Evolutionary conservation across 1,140 invertebrate genomes (phyloP).

Genomic region (Megalonaias nervosa): DNA sequence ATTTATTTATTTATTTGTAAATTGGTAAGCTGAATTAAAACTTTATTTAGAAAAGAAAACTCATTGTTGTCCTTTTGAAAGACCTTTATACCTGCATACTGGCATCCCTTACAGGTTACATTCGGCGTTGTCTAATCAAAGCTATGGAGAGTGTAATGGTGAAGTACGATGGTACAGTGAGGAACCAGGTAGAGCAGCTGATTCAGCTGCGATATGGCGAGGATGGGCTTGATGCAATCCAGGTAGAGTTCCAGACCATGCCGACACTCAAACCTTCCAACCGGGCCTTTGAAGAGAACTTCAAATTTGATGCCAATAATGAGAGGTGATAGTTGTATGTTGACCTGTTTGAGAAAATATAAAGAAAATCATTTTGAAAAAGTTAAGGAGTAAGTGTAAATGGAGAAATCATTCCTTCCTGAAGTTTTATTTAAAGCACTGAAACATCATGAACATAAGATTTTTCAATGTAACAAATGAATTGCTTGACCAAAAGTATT

Average conservation of each 20-base stretch:
- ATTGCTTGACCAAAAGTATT: no score
- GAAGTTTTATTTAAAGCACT: no score
- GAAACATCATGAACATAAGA: no score
- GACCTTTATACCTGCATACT: neutral
- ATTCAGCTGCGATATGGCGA: constrained; percentile 99
- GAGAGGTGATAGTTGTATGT: constrained; percentile 76
- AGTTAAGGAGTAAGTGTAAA: no score
- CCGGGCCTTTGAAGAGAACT: constrained; percentile 94
- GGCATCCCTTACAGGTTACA: constrained; percentile 80
- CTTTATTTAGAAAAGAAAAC: no score
- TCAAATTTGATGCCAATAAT: constrained; percentile 96
- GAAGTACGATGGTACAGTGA: constrained; percentile 73
- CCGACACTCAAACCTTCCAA: constrained; percentile 97
- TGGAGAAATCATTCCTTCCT: no score
- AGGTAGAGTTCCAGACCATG: constrained; percentile 96
- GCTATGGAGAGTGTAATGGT: constrained; percentile 99
- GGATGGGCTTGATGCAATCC: constrained; percentile 95
- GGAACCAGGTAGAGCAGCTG: constrained; percentile 75
- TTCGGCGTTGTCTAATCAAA: constrained; percentile 99
- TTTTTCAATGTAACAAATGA: no score
- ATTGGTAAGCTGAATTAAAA: no score
- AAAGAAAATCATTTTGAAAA: no score
- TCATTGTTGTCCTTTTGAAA: no score
- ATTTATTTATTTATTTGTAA: no score
- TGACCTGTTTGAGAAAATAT: no score